Evolutionary conservation across 2,113 vertebrate species (phyloP).

Genomic region (Rhinogobius similis): DNA sequence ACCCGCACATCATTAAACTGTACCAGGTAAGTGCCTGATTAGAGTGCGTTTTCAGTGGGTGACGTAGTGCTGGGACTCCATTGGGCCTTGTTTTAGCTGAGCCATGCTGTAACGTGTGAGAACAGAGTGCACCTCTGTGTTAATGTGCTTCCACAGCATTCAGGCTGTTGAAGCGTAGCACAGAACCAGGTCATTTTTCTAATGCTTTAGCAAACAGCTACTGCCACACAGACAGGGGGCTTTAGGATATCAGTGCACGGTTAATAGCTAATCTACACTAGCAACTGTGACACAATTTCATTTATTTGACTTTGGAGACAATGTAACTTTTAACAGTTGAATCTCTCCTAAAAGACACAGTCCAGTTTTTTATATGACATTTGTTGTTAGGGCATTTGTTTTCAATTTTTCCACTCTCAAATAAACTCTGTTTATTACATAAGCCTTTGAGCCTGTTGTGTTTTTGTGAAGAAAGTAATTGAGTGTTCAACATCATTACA

Average conservation of each 20-base stretch:
- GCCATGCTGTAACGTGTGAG: conserved; percentile 1
- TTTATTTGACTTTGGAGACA: conserved; percentile 10
- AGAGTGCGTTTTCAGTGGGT: background rate
- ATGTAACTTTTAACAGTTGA: conserved; percentile 7
- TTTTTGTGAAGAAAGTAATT: conserved; percentile 60
- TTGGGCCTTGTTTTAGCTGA: background rate
- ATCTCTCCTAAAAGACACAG: background rate
- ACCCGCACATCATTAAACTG: conserved; percentile 97
- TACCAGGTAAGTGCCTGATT: conserved; percentile 85
- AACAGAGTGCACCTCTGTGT: conserved; percentile 25
- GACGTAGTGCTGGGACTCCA: background rate
- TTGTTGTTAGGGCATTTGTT: conserved; percentile 6
- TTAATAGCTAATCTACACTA: conserved; percentile 63
- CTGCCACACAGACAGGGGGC: conserved; percentile 30
- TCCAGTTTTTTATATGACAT: background rate
- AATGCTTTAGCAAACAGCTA: conserved; percentile 62
- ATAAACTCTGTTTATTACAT: conserved; percentile 57
- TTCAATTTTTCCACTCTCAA: background rate
- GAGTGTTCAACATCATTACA: conserved; percentile 70
- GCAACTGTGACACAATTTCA: conserved; percentile 1
- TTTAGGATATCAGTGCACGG: conserved; percentile 43
- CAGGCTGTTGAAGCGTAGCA: conserved; percentile 17
- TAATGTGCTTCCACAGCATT: conserved; percentile 26
- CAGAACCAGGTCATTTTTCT: conserved; percentile 45
- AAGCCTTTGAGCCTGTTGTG: conserved; percentile 54